Conservation (phyloP, 2,797 vertebrate genomes). For the Gadopsis marmoratus region DNA sequence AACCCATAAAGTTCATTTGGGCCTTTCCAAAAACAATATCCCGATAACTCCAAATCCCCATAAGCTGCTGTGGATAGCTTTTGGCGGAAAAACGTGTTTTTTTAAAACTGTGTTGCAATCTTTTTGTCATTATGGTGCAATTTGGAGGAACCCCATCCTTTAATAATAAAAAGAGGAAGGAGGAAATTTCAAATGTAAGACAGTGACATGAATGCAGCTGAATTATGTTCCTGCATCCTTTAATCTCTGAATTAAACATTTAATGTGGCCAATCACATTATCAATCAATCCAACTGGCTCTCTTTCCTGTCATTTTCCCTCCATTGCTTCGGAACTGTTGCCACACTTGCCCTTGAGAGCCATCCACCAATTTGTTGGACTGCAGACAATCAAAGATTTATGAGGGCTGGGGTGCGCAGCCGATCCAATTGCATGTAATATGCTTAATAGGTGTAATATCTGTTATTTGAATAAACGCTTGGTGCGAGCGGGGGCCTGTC, state of each 20-base stretch:
- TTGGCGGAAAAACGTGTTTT: neutral
- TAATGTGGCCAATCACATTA: slow-evolving; percentile 20
- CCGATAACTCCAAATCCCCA: neutral
- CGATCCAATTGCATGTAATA: slow-evolving; percentile 66
- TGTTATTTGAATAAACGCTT: slow-evolving; percentile 77
- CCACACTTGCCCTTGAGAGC: slow-evolving; percentile 66
- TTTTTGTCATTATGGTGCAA: neutral
- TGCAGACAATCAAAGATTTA: slow-evolving; percentile 71
- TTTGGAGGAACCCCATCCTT: neutral
- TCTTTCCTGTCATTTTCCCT: neutral
- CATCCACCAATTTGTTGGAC: slow-evolving; percentile 51
- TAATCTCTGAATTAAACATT: slow-evolving; percentile 31
- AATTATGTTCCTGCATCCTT: neutral
- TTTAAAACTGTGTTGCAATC: neutral
- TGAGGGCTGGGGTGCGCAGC: slow-evolving; percentile 43
- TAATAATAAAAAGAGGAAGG: neutral
- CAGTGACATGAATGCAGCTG: neutral
- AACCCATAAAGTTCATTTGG: neutral
- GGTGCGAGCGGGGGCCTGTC: slow-evolving; percentile 53
- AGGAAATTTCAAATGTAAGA: neutral
- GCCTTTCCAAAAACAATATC: neutral
- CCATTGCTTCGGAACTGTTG: slow-evolving; percentile 28
- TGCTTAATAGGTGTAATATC: slow-evolving; percentile 76
- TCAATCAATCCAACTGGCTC: slow-evolving; percentile 27
- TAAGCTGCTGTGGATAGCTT: neutral